Percentiles rank a stretch among this genome's conserved stretches.
Evolutionary conservation across 35 echinoderm and acorn worm species (phyloP).

Genomic region (Anneissia japonica): DNA sequence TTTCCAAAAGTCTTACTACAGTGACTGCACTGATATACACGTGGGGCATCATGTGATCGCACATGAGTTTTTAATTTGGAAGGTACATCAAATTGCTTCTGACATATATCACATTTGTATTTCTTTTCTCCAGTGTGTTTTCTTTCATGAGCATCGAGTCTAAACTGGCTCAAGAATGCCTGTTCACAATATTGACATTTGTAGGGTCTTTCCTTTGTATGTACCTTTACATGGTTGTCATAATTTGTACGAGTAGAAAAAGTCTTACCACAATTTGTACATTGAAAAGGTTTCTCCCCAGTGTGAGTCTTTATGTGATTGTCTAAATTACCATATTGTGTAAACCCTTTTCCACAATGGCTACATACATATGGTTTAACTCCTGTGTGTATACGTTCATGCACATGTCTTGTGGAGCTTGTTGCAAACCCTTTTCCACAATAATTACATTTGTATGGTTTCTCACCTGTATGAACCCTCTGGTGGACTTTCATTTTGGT

Average conservation of each 20-base stretch:
- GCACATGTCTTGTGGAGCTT: slow-evolving; percentile 37
- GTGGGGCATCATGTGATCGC: not conserved
- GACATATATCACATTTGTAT: slow-evolving; percentile 9
- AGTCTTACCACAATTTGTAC: slow-evolving; percentile 27
- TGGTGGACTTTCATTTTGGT: slow-evolving; percentile 32
- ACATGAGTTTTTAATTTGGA: slow-evolving; percentile 1
- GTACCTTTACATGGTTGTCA: slow-evolving; percentile 17
- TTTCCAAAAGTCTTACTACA: slow-evolving; percentile 12
- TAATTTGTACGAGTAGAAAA: slow-evolving; percentile 10
- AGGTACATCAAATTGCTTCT: not conserved
- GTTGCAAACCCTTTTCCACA: slow-evolving; percentile 43
- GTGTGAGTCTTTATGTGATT: slow-evolving; percentile 41
- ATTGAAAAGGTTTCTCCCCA: slow-evolving; percentile 31
- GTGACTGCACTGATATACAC: not conserved
- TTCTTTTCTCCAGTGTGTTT: slow-evolving; percentile 1
- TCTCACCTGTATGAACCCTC: slow-evolving; percentile 66
- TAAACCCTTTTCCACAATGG: slow-evolving; percentile 59
- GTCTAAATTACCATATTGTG: slow-evolving; percentile 4
- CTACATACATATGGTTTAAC: slow-evolving; percentile 61
- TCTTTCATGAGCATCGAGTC: not conserved
- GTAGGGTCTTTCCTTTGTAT: slow-evolving; percentile 14
- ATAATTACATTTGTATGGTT: slow-evolving; percentile 60
- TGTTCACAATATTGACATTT: slow-evolving; percentile 18
- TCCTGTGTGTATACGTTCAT: slow-evolving; percentile 58
- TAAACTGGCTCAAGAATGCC: not conserved